phyloP scores from a whole-genome alignment of 1,140 invertebrate species.

The Saccostrea cuccullata region DNA sequence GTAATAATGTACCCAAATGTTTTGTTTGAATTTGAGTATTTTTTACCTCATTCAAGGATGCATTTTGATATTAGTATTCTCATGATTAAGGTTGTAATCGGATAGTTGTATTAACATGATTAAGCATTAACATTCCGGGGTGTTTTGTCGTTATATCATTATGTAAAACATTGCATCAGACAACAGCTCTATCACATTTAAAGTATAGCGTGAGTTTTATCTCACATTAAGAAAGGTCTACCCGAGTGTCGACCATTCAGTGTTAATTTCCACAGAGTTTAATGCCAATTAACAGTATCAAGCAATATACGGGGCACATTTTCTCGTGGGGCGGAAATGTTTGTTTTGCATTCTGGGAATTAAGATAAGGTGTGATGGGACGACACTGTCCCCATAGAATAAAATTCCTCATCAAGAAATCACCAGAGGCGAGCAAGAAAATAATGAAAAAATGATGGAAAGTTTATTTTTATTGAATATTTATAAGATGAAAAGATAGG shows the following conservation, averaged over 20 bases:
- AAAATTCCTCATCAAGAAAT: slow-evolving; percentile 4
- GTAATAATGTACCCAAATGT: no score
- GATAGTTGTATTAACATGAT: no score
- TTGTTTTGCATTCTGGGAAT: not conserved
- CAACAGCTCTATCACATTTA: no score
- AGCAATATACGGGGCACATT: not conserved
- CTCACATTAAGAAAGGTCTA: not conserved
- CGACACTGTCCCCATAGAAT: not conserved
- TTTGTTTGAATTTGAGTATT: no score
- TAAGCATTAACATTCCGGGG: no score
- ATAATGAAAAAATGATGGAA: slow-evolving; percentile 25
- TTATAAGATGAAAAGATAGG: slow-evolving; percentile 11
- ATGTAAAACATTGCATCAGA: no score
- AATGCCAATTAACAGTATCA: not conserved
- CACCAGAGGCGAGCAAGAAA: slow-evolving; percentile 18
- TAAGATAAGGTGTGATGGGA: not conserved
- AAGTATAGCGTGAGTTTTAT: not conserved
- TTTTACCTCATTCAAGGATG: no score
- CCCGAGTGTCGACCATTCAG: not conserved
- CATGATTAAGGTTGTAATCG: no score
- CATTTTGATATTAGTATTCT: no score
- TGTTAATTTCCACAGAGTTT: not conserved
- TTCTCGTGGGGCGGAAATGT: not conserved
- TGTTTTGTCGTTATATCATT: no score
- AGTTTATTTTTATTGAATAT: slow-evolving; percentile 31